Evolutionary conservation across 2,797 vertebrate genomes (phyloP).

Genomic region (Ptychadena robeensis): DNA sequence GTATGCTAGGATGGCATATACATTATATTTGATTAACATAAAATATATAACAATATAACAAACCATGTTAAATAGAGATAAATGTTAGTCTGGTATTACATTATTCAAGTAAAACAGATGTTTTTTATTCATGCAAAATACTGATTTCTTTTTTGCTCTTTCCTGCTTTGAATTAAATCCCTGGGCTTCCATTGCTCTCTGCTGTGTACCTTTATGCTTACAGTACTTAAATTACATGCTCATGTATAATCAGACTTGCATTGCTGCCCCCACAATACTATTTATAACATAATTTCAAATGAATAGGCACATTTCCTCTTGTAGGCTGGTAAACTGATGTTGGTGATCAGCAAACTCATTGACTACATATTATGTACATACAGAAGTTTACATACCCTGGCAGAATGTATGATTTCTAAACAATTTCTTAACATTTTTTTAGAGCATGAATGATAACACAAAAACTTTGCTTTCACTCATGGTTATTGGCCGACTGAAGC

Average conservation of each 20-base stretch:
- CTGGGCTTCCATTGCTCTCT: background rate
- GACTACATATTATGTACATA: background rate
- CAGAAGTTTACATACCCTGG: too few relatives aligned
- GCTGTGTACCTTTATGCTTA: slow-evolving; percentile 7
- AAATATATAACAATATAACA: too few relatives aligned
- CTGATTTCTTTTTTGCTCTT: background rate
- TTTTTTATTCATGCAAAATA: background rate
- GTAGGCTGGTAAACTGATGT: background rate
- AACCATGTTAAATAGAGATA: too few relatives aligned
- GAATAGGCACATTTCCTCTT: background rate
- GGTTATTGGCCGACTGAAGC: too few relatives aligned
- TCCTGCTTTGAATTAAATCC: background rate
- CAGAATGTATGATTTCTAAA: too few relatives aligned
- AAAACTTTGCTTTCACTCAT: too few relatives aligned
- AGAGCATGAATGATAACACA: too few relatives aligned
- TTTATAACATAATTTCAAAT: slow-evolving; percentile 6
- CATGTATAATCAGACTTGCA: background rate
- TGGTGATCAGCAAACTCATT: background rate
- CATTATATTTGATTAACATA: too few relatives aligned
- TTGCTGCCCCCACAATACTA: slow-evolving; percentile 31
- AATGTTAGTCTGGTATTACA: too few relatives aligned
- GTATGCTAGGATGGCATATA: too few relatives aligned
- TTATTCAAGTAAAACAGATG: background rate
- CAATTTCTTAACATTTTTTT: too few relatives aligned
- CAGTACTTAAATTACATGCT: background rate